Base-by-base conservation (phyloP, 2,888 invertebrate species). In the Cataglyphis livida region DNA sequence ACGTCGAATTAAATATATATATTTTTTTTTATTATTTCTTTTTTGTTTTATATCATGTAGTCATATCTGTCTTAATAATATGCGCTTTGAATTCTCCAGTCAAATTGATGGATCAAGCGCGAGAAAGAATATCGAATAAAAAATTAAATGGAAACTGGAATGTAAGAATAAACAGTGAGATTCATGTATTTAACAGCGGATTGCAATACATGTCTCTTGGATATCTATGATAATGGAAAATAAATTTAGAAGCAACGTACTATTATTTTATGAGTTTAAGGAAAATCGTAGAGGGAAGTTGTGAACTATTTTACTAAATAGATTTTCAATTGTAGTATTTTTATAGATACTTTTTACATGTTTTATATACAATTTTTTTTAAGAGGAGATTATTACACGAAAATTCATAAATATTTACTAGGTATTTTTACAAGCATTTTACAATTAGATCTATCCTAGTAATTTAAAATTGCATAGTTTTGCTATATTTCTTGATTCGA, bases 331-430 rank as follows among this genome's bases (percentile, higher is more conserved):
- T 41, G 18, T 78, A 66, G 44, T 65, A 78, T 57, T 68, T 78
- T 78, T 78, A 61, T 78, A 78, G 10, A 66, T 44, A 68, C 44
- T 59, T 61, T 78, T 68, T 59, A 78, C 68, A 78, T 10, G 12
- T 78, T 68, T 78, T 66, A 65, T n/a, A 76, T 41, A 25, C 15
- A 4, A 28, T 12, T 10, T 15, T 41, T 66, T 35, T 35, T 0
- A 35, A 35, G 57, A 66, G 15, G 21, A 21, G n/a, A 15, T 75
- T 54, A 57, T 54, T 6, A 35, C 32, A 35, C 28, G n/a, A 76
- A n/a, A n/a, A 75, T 64, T 66, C 25, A 48, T 28, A 1, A 28
- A 28, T 28, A 62, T 74, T 62, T 62, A 41, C n/a, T 41, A 74
- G 48, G 25, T 6, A 75, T 38, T 64, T 75, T 35, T 64, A 38